phyloP scores from a whole-genome alignment of 2,113 vertebrate genomes.

The Myiopsitta monachus region DNA sequence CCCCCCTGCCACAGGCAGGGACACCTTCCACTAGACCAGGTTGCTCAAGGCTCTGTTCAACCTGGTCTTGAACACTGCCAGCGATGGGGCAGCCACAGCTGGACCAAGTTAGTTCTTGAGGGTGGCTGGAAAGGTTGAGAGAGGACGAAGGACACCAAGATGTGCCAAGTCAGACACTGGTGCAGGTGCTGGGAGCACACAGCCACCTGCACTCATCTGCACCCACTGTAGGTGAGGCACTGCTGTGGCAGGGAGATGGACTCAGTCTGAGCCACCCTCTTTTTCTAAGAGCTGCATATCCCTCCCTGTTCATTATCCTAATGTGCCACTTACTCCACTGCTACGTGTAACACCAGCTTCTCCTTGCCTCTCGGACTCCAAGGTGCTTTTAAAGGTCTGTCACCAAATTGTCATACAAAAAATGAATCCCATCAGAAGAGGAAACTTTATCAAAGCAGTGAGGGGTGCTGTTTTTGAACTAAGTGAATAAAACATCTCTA shows the following conservation, averaged over 20 bases:
- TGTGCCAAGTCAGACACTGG: background rate
- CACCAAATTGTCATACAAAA: background rate
- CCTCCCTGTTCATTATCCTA: background rate
- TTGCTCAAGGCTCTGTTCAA: background rate
- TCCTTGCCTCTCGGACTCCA: background rate
- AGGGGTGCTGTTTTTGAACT: background rate
- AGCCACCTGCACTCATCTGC: background rate
- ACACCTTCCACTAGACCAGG: background rate
- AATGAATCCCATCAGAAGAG: background rate
- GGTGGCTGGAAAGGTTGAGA: background rate
- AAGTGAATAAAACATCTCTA: background rate
- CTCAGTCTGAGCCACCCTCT: background rate
- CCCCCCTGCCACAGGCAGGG: background rate
- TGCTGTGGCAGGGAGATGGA: background rate
- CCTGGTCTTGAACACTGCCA: background rate
- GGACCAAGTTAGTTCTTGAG: background rate
- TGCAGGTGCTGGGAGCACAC: accelerated
- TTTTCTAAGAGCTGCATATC: background rate
- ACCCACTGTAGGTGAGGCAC: background rate
- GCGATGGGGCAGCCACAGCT: background rate
- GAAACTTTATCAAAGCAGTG: background rate
- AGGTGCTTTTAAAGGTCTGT: background rate
- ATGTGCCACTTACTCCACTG: background rate
- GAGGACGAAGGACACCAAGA: background rate
- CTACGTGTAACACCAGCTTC: background rate